A percentile compares a stretch with the other conserved stretches of the same genome.
These are phyloP conservation scores for Halictus quadricinctus DNA, from an alignment of 2,888 invertebrate species.

Conservation along the genomic window DNA sequence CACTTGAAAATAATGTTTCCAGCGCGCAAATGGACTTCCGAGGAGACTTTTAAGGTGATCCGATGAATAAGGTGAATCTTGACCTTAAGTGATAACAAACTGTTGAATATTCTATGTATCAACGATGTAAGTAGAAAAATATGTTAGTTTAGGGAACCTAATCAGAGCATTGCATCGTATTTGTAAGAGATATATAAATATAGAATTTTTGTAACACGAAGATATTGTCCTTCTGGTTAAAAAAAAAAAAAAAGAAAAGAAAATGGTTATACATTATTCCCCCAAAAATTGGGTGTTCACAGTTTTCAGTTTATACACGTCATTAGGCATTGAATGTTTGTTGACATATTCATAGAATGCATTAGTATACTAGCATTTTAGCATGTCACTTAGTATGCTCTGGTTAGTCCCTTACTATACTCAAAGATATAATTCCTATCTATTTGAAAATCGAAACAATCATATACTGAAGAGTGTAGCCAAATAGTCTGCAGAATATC, in stretches of 20 bases:
- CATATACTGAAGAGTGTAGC: background rate
- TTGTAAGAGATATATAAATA: no score
- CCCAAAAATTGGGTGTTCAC: background rate
- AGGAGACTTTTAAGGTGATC: conserved; percentile 9
- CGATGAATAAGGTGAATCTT: background rate
- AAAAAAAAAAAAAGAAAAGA: background rate
- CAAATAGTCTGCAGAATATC: background rate
- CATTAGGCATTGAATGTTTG: background rate
- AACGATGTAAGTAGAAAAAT: background rate
- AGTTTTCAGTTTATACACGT: background rate
- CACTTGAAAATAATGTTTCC: conserved; percentile 14
- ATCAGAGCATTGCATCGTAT: background rate
- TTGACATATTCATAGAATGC: background rate
- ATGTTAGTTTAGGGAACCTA: background rate
- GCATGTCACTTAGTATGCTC: background rate
- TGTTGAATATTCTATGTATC: background rate
- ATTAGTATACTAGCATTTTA: background rate
- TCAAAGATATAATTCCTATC: background rate
- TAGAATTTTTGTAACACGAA: background rate
- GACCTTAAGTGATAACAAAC: conserved; percentile 2
- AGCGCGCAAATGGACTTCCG: conserved; percentile 11
- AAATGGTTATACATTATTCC: background rate
- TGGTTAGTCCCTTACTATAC: background rate
- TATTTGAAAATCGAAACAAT: background rate
- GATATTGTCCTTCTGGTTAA: background rate